Conservation (phyloP, 2,113 vertebrate species). For the Hippocampus guttulatus region DNA sequence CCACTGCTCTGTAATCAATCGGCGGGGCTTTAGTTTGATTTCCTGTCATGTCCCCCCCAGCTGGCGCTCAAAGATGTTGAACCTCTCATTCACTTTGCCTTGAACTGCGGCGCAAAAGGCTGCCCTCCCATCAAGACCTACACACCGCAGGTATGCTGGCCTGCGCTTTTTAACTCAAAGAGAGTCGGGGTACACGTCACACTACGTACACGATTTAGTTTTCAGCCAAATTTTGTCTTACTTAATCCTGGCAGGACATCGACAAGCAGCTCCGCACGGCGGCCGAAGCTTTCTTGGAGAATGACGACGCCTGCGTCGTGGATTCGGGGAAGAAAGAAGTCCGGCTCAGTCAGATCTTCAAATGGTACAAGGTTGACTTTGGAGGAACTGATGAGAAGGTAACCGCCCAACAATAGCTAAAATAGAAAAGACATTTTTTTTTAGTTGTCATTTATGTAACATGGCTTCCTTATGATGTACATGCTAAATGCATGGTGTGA, state of each 20-base stretch:
- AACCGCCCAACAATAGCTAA: slow-evolving; percentile 6
- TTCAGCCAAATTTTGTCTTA: not conserved
- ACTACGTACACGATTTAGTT: not conserved
- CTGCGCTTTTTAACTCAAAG: not conserved
- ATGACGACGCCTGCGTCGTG: slow-evolving; percentile 68
- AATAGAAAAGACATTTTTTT: too few relatives aligned
- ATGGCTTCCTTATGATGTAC: too few relatives aligned
- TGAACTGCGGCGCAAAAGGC: slow-evolving; percentile 74
- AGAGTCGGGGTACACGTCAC: not conserved
- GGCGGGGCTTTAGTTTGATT: not conserved
- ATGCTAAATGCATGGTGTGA: too few relatives aligned
- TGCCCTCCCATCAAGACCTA: slow-evolving; percentile 78
- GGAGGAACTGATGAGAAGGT: slow-evolving; percentile 77
- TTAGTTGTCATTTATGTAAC: too few relatives aligned
- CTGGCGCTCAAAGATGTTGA: slow-evolving; percentile 72
- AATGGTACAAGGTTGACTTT: slow-evolving; percentile 78
- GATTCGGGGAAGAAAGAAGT: slow-evolving; percentile 71
- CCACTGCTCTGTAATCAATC: not conserved
- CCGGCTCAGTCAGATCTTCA: slow-evolving; percentile 76
- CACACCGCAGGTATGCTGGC: slow-evolving; percentile 62
- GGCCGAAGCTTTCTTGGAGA: slow-evolving; percentile 76
- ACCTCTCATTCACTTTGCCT: slow-evolving; percentile 77
- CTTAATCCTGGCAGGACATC: slow-evolving; percentile 59
- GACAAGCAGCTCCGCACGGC: slow-evolving; percentile 69
- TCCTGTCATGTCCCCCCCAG: slow-evolving; percentile 47